Conservation (phyloP, 2,113 vertebrate species). For the Hirundichthys speculiger region DNA sequence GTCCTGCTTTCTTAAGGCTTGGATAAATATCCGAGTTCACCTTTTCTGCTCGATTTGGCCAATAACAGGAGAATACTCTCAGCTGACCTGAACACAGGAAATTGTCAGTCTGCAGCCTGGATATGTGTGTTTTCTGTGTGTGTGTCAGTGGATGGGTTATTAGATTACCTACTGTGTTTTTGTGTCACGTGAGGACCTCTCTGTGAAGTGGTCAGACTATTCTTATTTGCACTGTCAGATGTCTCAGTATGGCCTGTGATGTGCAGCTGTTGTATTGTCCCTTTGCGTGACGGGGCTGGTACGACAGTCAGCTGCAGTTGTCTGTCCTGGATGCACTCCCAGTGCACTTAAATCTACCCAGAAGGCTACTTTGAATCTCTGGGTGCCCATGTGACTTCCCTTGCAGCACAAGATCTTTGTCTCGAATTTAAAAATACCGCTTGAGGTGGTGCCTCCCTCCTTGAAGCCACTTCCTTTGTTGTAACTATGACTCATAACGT, state of each 20-base stretch:
- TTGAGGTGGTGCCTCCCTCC: not conserved
- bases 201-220: not conserved
- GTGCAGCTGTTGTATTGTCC: not conserved
- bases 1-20: constrained; percentile 36
- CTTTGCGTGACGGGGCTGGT: not conserved
- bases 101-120: constrained; percentile 45
- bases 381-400: not conserved
- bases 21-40: constrained; percentile 4
- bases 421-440: not conserved
- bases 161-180: too few relatives aligned
- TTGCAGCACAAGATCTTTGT: not conserved
- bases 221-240: not conserved
- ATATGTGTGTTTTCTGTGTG: not conserved
- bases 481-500: not conserved
- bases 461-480: not conserved
- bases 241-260: not conserved
- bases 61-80: constrained; percentile 17
- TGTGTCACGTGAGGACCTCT: too few relatives aligned
- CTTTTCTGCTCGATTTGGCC: constrained; percentile 22
- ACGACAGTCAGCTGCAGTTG: too few relatives aligned
- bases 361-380: not conserved
- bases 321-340: too few relatives aligned
- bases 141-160: too few relatives aligned
- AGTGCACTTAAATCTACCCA: too few relatives aligned
- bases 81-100: constrained; percentile 42